Evolutionary conservation across 2,888 invertebrate genomes (phyloP), one percentile per base, ranked within the genome.

Genomic region (Sphinx pinastri): DNA sequence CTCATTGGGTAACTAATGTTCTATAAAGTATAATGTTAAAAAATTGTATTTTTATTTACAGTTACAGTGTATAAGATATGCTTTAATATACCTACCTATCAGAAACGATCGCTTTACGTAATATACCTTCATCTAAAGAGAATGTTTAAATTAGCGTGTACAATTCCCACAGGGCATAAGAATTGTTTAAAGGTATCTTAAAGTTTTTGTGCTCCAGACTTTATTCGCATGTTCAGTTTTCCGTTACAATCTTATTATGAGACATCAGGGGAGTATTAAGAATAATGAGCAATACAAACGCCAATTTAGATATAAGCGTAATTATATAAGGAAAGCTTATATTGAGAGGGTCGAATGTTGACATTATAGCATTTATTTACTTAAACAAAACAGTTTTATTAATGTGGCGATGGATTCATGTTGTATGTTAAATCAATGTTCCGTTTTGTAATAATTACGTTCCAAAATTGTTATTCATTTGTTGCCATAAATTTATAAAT

Each of bases 281-380:
- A 83, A 81, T 81, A 85, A 84, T 84, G 84, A 91, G 91, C 91
- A 93, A 90, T 91, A 92, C 84, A 84, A 90, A 88, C 84, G 92
- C 93, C 92, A 93, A 93, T 85, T 84, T 92, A 92, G 89, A 75
- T 79, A 71, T 91, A 92, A 88, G 87, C 77, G 79, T 85, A 84
- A 75, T 79, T 75, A 77, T 83, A 81, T 82, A 78, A 79, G 77
- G 77, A 81, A 86, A 81, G 87, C 87, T 88, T 87, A 77, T 85
- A 84, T 63, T 81, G 81, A 70, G 31, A 47, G 57, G 51, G 69
- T 60, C 25, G 67, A 60, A 52, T 55, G 60, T 67, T 47, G 49
- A 67, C 52, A 47, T 49, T 38, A 76, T 71, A 78, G 79, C 76
- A 77, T 84, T 83, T 82, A 79, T 77, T 76, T 79, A 76, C 74